Base-by-base conservation (phyloP, 2,888 invertebrate species). In the Muschampia plurimacula region DNA sequence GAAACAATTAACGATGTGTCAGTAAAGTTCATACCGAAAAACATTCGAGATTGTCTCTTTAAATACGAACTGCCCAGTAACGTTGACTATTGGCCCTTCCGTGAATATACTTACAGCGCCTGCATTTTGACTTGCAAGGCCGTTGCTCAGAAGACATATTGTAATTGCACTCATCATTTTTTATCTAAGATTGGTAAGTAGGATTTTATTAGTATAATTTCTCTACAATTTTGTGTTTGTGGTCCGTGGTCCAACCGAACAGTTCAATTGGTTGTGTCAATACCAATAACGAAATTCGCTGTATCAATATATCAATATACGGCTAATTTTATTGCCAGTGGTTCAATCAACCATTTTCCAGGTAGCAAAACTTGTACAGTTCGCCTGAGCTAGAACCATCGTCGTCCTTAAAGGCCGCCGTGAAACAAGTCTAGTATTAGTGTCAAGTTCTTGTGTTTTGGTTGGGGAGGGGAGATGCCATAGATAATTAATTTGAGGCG, bases 101-200 rank as follows among this genome's bases (percentile, higher is more conserved):
- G 88, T 0, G 84, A 86, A 36, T 96, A 96, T 80, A 95, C 96
- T n/a, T 95, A 95, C 79, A 95, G 95, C 28, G 92, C 95, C 0
- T 96, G 96, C 79, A 84, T 95, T 1, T 90, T 96, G 74, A 95
- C 96, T 82, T 96, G 96, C 78, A 94, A 95, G 73, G 95, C 95
- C 0, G 83, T 93, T 67, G 90, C 92, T 2, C 96, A 96, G 77
- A 79, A 91, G 0, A 83, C 87, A 7, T 80, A 90, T 9, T 96
- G 96, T 79, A 96, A 96, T 78, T 96, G 96, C 80, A 95, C 96
- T 0, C 95, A 96, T 82, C 96, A 96, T 81, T 93, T 95, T 67
- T 95, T 96, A 92, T 95, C 96, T 1, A 87, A 86, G 74, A 88
- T 95, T 69, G 93, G 96, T 96, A 86, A 82, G 83, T 57, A 4